phyloP scores from a whole-genome alignment of 1,140 invertebrate species.

The Eubasilissa regina region DNA sequence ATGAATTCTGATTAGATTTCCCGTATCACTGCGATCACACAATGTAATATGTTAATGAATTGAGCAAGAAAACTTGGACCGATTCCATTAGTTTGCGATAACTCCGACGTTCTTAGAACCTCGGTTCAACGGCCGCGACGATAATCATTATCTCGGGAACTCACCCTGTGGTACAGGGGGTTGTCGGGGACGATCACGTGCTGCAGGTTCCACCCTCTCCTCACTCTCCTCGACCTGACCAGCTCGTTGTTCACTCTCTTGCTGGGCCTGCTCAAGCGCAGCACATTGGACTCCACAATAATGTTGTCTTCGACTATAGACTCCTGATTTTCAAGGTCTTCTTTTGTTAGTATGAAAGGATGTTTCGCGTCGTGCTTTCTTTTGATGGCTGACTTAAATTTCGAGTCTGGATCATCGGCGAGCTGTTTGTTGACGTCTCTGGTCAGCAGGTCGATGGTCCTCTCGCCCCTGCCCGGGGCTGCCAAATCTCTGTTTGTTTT shows the following conservation, averaged over 20 bases:
- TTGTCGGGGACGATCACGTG: conserved; percentile 70
- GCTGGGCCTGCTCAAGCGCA: conserved; percentile 65
- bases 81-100: not conserved
- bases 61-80: conserved; percentile 12
- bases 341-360: conserved; percentile 56
- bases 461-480: not conserved
- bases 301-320: conserved; percentile 68
- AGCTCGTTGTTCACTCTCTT: conserved; percentile 61
- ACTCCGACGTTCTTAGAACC: not conserved
- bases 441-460: conserved; percentile 14
- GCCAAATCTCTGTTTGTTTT: not conserved
- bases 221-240: conserved; percentile 62
- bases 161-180: conserved; percentile 52
- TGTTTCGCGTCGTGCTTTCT: conserved; percentile 57
- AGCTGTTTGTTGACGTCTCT: conserved; percentile 20
- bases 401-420: conserved; percentile 11
- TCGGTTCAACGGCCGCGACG: conserved; percentile 37
- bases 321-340: conserved; percentile 64
- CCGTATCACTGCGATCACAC: too few relatives aligned
- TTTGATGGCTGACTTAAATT: conserved; percentile 20
- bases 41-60: not conserved
- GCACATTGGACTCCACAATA: conserved; percentile 68
- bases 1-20: conserved; percentile 24
- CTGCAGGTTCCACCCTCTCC: conserved; percentile 71
- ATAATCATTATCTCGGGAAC: not conserved